Evolutionary conservation across 2,113 vertebrate genomes (phyloP).

Genomic region (Seriola rivoliana): DNA sequence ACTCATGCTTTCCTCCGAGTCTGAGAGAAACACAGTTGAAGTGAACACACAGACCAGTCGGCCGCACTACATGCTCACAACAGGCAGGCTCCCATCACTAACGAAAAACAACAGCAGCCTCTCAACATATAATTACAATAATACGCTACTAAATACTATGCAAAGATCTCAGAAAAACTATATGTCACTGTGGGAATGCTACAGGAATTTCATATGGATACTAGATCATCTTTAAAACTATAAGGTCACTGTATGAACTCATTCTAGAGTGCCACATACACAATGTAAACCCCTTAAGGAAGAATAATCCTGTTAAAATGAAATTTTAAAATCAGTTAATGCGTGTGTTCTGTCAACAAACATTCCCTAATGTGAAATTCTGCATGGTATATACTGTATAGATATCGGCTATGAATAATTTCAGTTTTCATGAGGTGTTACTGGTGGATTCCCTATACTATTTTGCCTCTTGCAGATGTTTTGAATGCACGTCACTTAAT

Average conservation of each 20-base stretch:
- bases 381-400: background rate
- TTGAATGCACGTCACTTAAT: slow-evolving; percentile 2
- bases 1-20: slow-evolving; percentile 84
- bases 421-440: background rate
- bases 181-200: background rate
- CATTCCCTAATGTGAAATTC: background rate
- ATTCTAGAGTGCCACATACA: background rate
- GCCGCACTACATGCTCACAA: slow-evolving; percentile 76
- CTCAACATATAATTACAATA: slow-evolving; percentile 11
- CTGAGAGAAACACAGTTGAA: slow-evolving; percentile 84
- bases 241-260: slow-evolving; percentile 26
- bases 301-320: background rate
- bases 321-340: too few relatives aligned
- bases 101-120: slow-evolving; percentile 52
- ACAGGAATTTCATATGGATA: background rate
- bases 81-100: slow-evolving; percentile 60
- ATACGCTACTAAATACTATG: background rate
- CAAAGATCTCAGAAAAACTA: background rate
- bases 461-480: slow-evolving; percentile 8
- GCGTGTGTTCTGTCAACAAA: background rate
- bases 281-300: background rate
- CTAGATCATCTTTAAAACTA: background rate
- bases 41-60: slow-evolving; percentile 74
- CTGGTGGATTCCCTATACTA: too few relatives aligned
- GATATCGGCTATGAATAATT: background rate